These are phyloP conservation scores for Tapera naevia DNA, from an alignment of 2,797 vertebrate species.

Conservation along the genomic window DNA sequence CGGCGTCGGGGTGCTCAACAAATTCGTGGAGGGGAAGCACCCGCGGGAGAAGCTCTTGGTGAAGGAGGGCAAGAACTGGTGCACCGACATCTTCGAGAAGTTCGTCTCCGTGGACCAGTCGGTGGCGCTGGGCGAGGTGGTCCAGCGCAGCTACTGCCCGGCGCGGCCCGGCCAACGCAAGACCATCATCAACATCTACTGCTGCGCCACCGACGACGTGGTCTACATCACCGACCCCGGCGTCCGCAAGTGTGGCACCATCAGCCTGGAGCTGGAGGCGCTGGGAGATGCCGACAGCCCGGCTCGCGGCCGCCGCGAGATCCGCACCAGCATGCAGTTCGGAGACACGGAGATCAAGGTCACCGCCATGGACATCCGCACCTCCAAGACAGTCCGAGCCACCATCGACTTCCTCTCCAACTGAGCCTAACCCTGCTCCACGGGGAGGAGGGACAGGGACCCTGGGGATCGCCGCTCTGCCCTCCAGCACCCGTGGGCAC, in stretches of 20 bases:
- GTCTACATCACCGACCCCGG: slow-evolving; percentile 90
- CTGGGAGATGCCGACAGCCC: slow-evolving; percentile 4
- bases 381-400: slow-evolving; percentile 85
- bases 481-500: neutral
- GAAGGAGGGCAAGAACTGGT: slow-evolving; percentile 93
- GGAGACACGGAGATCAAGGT: slow-evolving; percentile 98
- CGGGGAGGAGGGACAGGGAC: neutral
- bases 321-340: slow-evolving; percentile 94
- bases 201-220: slow-evolving; percentile 84
- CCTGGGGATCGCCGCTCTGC: accelerated
- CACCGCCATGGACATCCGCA: slow-evolving; percentile 87
- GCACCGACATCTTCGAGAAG: slow-evolving; percentile 94
- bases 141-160: slow-evolving; percentile 92
- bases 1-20: slow-evolving; percentile 92
- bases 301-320: slow-evolving; percentile 83
- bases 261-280: slow-evolving; percentile 87
- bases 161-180: slow-evolving; percentile 88
- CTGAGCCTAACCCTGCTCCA: slow-evolving; percentile 42
- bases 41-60: slow-evolving; percentile 90
- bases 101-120: slow-evolving; percentile 94
- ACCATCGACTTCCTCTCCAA: slow-evolving; percentile 96
- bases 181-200: slow-evolving; percentile 97
- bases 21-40: slow-evolving; percentile 90
- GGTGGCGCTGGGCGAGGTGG: slow-evolving; percentile 91
- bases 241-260: slow-evolving; percentile 90